Evolutionary conservation across 2,113 vertebrate species (phyloP), one percentile per base, ranked within the genome.

Genomic region (Lamprotornis superbus): DNA sequence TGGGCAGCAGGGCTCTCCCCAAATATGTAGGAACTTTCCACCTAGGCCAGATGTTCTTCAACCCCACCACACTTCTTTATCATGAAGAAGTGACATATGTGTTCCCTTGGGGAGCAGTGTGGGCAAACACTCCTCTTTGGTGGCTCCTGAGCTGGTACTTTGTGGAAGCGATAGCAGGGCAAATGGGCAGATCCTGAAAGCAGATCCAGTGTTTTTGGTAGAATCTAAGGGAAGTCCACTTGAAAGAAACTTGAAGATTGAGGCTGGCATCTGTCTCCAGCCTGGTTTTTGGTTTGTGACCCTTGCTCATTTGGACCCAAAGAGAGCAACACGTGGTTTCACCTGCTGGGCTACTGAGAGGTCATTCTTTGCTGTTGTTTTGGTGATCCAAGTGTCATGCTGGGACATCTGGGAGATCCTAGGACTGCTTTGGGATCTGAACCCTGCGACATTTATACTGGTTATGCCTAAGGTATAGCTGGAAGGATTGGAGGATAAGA

Each of bases 81-180:
- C 0, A 1, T 61, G 73, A 42, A 46, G 31, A 42, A 79, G 37
- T 17, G 20, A 50, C 28, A 33, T 0, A 2, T 28, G 9, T 0
- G 0, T 50, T 84, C 42, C 42, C n/a, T 73, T 87, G 87, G 75
- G 50, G 40, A 77, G 74, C 33, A 47, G 27, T 74, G 50, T 92
- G 86, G 83, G 73, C 93, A 70, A 30, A 50, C 7, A 7, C 17
- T 71, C 15, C 57, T 39, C 9, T 59, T 35, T 60, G 46, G n/a
- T 33, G n/a, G 10, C 13, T 78, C n/a, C 52, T 13, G 30, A 25
- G 25, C 12, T 50, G 12, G 25, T 71, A 21, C 57, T 71, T 65
- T 25, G 15, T 47, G 30, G 39, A 71, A 60, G 25, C 22, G 37
- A 47, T 11, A 59, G 14, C 44, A 24, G 35, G 25, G n/a, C 30